These are phyloP conservation scores for Numenius arquata DNA, from an alignment of 2,113 vertebrate genomes.

Conservation along the genomic window DNA sequence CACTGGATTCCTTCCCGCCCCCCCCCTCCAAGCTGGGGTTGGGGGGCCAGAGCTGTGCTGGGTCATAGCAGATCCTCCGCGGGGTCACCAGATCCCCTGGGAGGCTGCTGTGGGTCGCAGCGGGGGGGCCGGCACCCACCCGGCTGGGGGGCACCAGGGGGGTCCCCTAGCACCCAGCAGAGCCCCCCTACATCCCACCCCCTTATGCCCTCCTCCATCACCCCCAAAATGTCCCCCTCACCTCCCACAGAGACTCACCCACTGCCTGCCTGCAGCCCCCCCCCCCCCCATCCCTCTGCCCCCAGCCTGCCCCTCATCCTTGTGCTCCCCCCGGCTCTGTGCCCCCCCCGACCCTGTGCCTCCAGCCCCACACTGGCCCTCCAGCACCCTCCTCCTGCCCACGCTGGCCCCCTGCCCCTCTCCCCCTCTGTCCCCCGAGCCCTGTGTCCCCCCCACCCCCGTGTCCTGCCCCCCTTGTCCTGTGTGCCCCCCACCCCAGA, in stretches of 20 bases:
- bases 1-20: neutral
- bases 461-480: too few species aligned
- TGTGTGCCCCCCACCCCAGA: too few species aligned
- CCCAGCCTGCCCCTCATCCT: too few species aligned
- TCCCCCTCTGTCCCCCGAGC: too few species aligned
- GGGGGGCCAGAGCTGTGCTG: neutral
- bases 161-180: neutral
- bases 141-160: neutral
- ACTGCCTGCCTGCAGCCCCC: neutral
- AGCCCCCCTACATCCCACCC: neutral
- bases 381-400: too few species aligned
- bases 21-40: neutral
- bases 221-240: neutral
- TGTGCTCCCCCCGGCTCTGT: too few species aligned
- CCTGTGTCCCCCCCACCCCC: too few species aligned
- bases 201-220: neutral
- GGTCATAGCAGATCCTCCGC: neutral
- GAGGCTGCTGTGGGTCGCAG: neutral
- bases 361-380: too few species aligned
- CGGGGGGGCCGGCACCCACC: neutral
- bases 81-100: neutral
- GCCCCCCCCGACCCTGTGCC: too few species aligned
- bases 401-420: too few species aligned
- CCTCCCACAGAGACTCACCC: neutral
- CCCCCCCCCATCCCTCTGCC: neutral